These are phyloP conservation scores for Sussaba pulchella DNA, from an alignment of 2,888 invertebrate species.

Conservation along the genomic window DNA sequence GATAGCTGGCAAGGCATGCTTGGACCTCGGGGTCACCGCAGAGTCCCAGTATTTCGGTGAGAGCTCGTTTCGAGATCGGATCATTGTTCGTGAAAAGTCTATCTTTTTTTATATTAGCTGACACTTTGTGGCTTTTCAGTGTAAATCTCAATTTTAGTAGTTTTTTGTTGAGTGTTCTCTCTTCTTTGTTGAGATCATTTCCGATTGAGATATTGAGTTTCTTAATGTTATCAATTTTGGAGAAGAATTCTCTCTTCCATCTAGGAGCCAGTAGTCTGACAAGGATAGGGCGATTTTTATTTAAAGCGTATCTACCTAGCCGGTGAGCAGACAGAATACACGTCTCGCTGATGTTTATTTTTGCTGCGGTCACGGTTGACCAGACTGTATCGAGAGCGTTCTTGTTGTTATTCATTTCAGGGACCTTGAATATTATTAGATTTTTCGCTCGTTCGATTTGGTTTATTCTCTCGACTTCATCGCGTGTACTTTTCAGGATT, in stretches of 20 bases:
- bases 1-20: background rate
- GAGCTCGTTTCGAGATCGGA: background rate
- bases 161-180: slow-evolving; percentile 20
- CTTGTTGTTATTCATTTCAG: slow-evolving; percentile 13
- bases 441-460: background rate
- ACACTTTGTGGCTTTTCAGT: background rate
- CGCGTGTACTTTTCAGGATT: background rate
- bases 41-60: background rate
- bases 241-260: slow-evolving; percentile 21
- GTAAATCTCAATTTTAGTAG: slow-evolving; percentile 19
- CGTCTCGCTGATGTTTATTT: slow-evolving; percentile 8
- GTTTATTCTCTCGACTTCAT: background rate
- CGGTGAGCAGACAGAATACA: slow-evolving; percentile 4
- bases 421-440: slow-evolving; percentile 12
- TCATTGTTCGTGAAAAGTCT: background rate
- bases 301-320: background rate
- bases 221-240: slow-evolving; percentile 12
- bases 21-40: background rate
- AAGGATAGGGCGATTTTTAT: slow-evolving; percentile 12
- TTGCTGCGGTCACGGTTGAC: slow-evolving; percentile 9
- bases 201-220: slow-evolving; percentile 9
- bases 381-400: slow-evolving; percentile 10
- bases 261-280: slow-evolving; percentile 7
- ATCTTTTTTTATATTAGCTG: slow-evolving; percentile 1
- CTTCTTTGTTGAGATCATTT: slow-evolving; percentile 10